phyloP scores from a whole-genome alignment of 2,888 invertebrate genomes.

The Pterostichus niger region DNA sequence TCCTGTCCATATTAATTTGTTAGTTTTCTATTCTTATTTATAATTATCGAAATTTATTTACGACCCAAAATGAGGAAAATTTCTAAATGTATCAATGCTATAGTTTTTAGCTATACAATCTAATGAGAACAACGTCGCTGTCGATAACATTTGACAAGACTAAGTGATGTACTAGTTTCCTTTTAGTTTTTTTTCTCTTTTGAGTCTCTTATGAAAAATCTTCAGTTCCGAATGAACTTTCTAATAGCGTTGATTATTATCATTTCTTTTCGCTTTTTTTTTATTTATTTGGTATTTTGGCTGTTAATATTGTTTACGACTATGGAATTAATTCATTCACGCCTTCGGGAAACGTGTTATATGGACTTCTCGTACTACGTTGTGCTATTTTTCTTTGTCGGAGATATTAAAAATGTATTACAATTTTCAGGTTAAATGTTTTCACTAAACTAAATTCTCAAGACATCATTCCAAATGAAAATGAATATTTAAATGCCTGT shows the following conservation, averaged over 20 bases:
- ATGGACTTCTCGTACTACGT: constrained; percentile 11
- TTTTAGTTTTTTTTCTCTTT: background rate
- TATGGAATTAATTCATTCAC: constrained; percentile 14
- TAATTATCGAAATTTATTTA: no score
- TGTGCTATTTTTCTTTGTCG: constrained; percentile 27
- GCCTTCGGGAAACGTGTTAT: constrained; percentile 41
- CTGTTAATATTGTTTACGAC: constrained; percentile 33
- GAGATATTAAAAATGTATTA: constrained; percentile 49
- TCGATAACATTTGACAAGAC: background rate
- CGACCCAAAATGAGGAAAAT: no score
- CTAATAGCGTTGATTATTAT: constrained; percentile 34
- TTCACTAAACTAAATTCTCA: constrained; percentile 43
- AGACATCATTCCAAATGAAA: constrained; percentile 7
- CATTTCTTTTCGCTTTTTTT: constrained; percentile 37
- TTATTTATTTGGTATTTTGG: constrained; percentile 41
- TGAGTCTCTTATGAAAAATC: background rate
- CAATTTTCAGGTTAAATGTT: constrained; percentile 33
- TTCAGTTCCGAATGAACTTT: constrained; percentile 27
- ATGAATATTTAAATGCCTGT: constrained; percentile 29
- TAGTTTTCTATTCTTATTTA: no score
- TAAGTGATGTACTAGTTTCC: constrained; percentile 12
- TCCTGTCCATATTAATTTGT: no score
- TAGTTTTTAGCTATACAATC: background rate
- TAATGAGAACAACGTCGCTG: background rate
- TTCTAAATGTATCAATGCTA: background rate